A percentile compares a stretch with the other conserved stretches of the same genome.
phyloP scores from a whole-genome alignment of 2,797 vertebrate species.

The Alca torda region DNA sequence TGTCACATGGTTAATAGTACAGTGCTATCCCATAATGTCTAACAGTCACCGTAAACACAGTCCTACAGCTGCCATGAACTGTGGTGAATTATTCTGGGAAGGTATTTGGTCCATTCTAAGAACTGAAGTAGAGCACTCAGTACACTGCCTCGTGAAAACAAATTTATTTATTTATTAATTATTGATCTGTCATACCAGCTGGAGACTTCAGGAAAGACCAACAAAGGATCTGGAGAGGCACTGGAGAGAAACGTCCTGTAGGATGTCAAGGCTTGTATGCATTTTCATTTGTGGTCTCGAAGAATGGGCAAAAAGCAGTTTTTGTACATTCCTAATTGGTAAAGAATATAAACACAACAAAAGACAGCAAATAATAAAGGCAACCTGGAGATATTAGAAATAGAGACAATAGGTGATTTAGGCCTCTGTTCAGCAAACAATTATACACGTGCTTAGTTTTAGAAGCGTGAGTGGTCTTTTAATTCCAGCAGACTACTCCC shows the following conservation, averaged over 20 bases:
- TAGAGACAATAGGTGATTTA: neutral
- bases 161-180: neutral
- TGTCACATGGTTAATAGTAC: neutral
- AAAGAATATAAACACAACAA: neutral
- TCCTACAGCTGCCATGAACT: neutral
- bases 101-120: neutral
- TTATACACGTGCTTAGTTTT: neutral
- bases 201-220: neutral
- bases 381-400: neutral
- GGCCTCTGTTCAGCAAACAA: neutral
- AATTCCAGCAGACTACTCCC: neutral
- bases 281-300: neutral
- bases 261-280: neutral
- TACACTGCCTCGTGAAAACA: neutral
- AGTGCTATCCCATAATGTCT: neutral
- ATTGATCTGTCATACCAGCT: neutral
- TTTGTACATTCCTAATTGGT: neutral
- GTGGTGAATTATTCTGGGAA: neutral
- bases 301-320: fast-evolving
- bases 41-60: neutral
- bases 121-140: neutral
- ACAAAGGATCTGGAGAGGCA: neutral
- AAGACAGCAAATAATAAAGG: neutral
- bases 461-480: neutral
- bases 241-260: neutral